Percentiles rank a stretch among this genome's conserved stretches.
Evolutionary conservation across 92 coral and sea anemone species (phyloP).

Genomic region (Meandrina meandrites): DNA sequence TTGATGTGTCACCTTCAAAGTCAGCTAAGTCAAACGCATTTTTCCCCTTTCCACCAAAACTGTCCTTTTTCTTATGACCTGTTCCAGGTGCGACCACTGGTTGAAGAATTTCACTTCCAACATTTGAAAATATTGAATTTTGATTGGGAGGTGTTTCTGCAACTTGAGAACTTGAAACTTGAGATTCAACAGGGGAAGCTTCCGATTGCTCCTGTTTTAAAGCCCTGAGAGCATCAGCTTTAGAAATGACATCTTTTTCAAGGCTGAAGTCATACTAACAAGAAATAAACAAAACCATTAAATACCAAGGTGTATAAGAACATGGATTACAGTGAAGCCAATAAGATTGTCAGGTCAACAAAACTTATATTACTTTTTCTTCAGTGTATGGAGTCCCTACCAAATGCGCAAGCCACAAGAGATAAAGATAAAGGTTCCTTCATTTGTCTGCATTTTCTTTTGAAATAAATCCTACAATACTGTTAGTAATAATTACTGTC

Average conservation of each 20-base stretch:
- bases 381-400: too few species aligned
- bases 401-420: too few species aligned
- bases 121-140: slow-evolving; percentile 70
- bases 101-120: slow-evolving; percentile 87
- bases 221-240: slow-evolving; percentile 62
- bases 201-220: slow-evolving; percentile 56
- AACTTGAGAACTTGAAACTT: slow-evolving; percentile 43
- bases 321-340: neutral
- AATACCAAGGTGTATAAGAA: slow-evolving; percentile 2
- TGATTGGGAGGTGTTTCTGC: slow-evolving; percentile 33
- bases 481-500: too few species aligned
- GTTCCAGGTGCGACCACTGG: slow-evolving; percentile 78
- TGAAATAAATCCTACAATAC: too few species aligned
- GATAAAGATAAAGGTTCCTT: too few species aligned
- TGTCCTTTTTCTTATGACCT: slow-evolving; percentile 76
- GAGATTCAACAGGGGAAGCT: slow-evolving; percentile 32
- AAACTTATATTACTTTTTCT: too few species aligned
- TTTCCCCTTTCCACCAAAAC: slow-evolving; percentile 67
- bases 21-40: slow-evolving; percentile 87
- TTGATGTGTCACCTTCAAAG: slow-evolving; percentile 86
- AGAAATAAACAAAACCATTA: neutral
- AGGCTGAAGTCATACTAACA: slow-evolving; percentile 86
- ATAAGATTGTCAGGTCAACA: too few species aligned
- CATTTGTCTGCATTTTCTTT: too few species aligned
- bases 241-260: slow-evolving; percentile 76